These are phyloP conservation scores for Antheraea pernyi DNA, from an alignment of 1,140 invertebrate species.

Conservation along the genomic window DNA sequence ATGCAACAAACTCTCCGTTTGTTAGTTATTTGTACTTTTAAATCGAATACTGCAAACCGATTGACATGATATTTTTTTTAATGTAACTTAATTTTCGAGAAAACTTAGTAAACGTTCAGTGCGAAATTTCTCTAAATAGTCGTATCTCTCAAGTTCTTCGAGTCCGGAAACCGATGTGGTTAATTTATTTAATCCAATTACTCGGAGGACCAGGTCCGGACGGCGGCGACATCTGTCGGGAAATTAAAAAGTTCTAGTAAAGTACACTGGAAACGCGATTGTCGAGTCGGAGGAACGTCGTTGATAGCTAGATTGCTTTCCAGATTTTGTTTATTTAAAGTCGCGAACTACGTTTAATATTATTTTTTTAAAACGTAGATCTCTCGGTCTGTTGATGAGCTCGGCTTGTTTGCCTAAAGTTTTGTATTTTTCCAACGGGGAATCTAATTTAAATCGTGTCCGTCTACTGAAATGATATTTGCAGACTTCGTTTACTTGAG, in stretches of 20 bases:
- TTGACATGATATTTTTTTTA: too few relatives aligned
- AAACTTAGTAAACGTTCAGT: not conserved
- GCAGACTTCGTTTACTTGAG: too few relatives aligned
- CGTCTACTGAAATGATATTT: too few relatives aligned
- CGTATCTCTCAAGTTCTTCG: not conserved
- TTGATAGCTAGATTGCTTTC: not conserved
- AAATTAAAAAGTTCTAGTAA: constrained; percentile 2
- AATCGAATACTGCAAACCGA: too few relatives aligned
- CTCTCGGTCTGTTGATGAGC: too few relatives aligned
- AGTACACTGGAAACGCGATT: constrained; percentile 1
- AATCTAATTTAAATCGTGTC: too few relatives aligned
- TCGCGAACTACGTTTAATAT: not conserved
- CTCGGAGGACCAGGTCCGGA: not conserved
- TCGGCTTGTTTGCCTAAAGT: too few relatives aligned
- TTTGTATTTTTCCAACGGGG: too few relatives aligned
- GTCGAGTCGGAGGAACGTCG: not conserved
- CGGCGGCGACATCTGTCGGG: not conserved
- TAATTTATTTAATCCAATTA: constrained; percentile 4
- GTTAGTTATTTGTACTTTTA: too few relatives aligned
- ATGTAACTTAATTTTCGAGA: too few relatives aligned
- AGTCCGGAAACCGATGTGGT: not conserved
- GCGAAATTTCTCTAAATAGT: not conserved
- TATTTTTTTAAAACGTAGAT: too few relatives aligned
- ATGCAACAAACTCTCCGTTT: too few relatives aligned
- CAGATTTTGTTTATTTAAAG: not conserved